Conservation (phyloP, 2,113 vertebrate genomes). For the Pachyramphus minor region DNA sequence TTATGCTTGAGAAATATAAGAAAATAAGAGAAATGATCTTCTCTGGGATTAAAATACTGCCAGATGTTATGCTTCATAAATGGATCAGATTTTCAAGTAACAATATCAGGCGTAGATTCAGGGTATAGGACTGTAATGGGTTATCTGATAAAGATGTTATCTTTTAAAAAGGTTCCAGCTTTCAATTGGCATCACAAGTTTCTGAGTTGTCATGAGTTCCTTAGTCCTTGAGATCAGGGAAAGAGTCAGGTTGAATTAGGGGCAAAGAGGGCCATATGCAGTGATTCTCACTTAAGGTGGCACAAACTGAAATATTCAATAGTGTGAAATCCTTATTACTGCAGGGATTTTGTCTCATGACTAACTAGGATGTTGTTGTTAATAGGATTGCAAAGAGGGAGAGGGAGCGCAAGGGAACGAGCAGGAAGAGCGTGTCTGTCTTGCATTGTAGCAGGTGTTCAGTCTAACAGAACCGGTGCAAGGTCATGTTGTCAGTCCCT, state of each 20-base stretch:
- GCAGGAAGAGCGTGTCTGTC: background rate
- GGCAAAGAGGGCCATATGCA: background rate
- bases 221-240: background rate
- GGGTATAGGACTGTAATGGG: background rate
- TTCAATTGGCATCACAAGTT: background rate
- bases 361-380: background rate
- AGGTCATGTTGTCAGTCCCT: background rate
- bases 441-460: background rate
- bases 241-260: rapidly evolving
- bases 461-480: background rate
- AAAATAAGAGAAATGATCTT: background rate
- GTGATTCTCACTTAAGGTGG: background rate
- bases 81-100: background rate
- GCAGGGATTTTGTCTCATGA: background rate
- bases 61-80: background rate
- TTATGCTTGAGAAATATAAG: background rate
- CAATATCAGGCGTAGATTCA: background rate
- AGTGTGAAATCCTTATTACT: background rate
- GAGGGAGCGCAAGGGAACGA: background rate
- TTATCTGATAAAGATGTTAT: background rate
- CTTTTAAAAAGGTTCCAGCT: background rate
- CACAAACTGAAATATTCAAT: background rate
- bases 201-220: background rate
- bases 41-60: background rate
- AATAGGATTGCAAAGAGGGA: background rate